Evolutionary conservation across 30 jellyfish, hydroid and myxozoan genomes (phyloP).

Genomic region (Hydra vulgaris): DNA sequence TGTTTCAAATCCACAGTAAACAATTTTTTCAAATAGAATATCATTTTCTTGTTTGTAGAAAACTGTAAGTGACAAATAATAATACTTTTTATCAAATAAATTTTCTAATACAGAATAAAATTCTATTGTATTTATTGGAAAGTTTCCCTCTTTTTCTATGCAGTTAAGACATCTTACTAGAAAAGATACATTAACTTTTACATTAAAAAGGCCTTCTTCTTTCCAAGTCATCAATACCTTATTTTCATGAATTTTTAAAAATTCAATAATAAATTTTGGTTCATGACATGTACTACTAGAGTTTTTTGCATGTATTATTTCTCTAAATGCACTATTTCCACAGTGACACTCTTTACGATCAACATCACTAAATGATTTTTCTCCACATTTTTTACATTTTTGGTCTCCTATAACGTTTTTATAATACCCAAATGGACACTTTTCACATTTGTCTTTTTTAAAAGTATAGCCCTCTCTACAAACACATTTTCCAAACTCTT

Average conservation of each 20-base stretch:
- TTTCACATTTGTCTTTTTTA: neutral
- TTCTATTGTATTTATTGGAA: neutral
- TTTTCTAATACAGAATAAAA: neutral
- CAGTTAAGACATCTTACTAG: conserved; percentile 1
- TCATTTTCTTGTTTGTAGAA: neutral
- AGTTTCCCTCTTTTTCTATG: neutral
- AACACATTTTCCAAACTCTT: conserved; percentile 16
- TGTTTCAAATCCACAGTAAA: neutral
- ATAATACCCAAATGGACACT: neutral
- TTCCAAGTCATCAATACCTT: conserved; percentile 10
- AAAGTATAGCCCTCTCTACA: conserved; percentile 8
- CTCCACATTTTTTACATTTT: conserved; percentile 5
- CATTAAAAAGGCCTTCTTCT: neutral
- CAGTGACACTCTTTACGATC: conserved; percentile 7
- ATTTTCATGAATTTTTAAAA: neutral
- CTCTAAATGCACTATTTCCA: neutral
- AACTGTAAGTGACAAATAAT: neutral
- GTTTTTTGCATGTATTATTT: neutral
- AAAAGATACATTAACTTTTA: neutral
- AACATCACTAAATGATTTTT: conserved; percentile 1
- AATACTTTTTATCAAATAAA: neutral
- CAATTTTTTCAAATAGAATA: neutral
- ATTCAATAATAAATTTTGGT: neutral
- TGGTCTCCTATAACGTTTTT: neutral
- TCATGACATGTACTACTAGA: conserved; percentile 15